These are phyloP conservation scores for Datnioides undecimradiatus DNA, from an alignment of 2,113 vertebrate genomes.

Conservation along the genomic window DNA sequence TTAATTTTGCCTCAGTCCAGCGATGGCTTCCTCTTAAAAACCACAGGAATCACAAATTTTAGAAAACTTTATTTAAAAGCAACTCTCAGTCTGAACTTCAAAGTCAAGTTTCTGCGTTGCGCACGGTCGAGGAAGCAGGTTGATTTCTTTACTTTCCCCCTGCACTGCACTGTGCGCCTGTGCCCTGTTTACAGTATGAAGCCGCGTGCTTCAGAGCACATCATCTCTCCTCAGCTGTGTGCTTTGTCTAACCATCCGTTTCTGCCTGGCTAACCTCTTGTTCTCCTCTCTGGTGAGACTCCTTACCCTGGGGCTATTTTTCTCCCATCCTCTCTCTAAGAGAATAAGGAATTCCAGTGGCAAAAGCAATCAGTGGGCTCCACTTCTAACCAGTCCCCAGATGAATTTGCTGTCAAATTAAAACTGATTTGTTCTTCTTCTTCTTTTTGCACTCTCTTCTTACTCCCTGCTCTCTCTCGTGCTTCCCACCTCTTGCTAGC, in stretches of 20 bases:
- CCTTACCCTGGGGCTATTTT: conserved; percentile 79
- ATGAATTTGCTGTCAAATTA: conserved; percentile 78
- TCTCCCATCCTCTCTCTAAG: conserved; percentile 75
- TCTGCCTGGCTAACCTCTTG: conserved; percentile 73
- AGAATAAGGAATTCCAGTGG: conserved; percentile 83
- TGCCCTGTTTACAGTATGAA: not conserved
- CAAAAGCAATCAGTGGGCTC: conserved; percentile 77
- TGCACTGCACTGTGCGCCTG: not conserved
- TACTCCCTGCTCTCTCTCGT: not conserved
- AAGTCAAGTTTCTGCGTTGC: not conserved
- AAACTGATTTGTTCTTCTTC: conserved; percentile 69
- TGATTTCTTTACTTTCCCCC: not conserved
- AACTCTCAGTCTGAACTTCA: not conserved
- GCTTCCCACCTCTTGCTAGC: conserved; percentile 6
- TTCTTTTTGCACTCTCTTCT: conserved; percentile 52
- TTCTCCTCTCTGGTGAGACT: conserved; percentile 72
- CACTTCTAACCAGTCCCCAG: conserved; percentile 67
- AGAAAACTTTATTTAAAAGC: too few species aligned
- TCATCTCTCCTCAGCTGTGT: conserved; percentile 56
- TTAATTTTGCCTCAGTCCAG: too few species aligned
- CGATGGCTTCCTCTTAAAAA: too few species aligned
- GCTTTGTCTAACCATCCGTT: conserved; percentile 67
- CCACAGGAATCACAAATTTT: too few species aligned
- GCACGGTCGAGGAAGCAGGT: not conserved
- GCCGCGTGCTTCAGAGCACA: conserved; percentile 4